phyloP scores from a whole-genome alignment of 2,113 vertebrate genomes.

The Gallinago undulata region DNA sequence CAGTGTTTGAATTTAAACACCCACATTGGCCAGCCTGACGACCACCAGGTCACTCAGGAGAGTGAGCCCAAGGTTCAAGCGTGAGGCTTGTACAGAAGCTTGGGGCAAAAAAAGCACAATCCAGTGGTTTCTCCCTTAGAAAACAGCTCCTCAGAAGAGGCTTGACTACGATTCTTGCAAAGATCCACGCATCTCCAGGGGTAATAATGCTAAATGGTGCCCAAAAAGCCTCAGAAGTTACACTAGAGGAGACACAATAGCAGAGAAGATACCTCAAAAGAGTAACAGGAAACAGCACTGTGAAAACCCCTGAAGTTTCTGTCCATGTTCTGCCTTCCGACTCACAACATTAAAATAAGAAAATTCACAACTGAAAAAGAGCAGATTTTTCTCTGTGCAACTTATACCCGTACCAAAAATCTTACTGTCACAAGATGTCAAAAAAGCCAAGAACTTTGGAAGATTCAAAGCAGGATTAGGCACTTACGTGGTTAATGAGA shows the following conservation, averaged over 20 bases:
- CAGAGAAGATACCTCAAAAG: not conserved
- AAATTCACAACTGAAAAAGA: not conserved
- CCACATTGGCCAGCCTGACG: rapidly evolving
- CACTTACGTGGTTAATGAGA: not conserved
- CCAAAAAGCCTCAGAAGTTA: not conserved
- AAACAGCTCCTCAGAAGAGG: not conserved
- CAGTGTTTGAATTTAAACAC: not conserved
- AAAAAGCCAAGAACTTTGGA: not conserved
- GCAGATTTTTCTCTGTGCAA: not conserved
- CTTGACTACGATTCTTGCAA: not conserved
- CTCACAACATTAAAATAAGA: not conserved
- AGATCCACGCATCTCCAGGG: not conserved
- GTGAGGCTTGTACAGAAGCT: not conserved
- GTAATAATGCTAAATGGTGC: not conserved
- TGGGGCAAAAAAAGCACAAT: not conserved
- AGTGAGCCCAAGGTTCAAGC: not conserved
- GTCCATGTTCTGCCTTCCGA: not conserved
- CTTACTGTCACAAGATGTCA: not conserved
- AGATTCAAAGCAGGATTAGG: not conserved
- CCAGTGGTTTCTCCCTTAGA: not conserved
- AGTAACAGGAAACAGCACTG: not conserved
- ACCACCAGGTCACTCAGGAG: not conserved
- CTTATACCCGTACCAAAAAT: not conserved
- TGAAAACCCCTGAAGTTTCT: not conserved
- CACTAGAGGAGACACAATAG: not conserved